phyloP scores from a whole-genome alignment of 2,888 invertebrate species.

The Plebejus melissa region DNA sequence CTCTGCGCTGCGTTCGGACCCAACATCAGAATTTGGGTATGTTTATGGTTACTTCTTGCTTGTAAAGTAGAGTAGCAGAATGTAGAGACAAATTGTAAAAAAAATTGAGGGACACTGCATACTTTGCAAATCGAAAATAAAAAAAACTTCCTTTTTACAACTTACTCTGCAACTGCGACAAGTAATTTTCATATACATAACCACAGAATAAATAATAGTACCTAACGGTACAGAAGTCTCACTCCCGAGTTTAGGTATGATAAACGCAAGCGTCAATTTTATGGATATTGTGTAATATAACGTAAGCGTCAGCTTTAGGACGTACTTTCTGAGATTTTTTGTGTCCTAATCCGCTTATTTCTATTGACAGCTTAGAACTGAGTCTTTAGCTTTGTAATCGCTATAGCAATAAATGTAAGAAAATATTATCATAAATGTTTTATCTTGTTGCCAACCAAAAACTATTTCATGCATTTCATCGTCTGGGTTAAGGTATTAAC shows the following conservation, averaged over 20 bases:
- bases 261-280: no score
- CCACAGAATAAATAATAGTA: no score
- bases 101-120: no score
- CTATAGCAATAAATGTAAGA: background rate
- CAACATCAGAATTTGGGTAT: slow-evolving; percentile 98
- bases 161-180: background rate
- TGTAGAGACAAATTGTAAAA: no score
- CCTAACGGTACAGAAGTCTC: no score
- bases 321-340: background rate
- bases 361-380: background rate
- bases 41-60: slow-evolving; percentile 37
- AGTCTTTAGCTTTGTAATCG: background rate
- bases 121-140: no score
- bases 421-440: background rate
- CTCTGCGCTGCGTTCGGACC: slow-evolving; percentile 99
- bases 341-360: background rate
- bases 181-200: no score
- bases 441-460: background rate
- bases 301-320: background rate
- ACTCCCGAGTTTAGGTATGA: no score
- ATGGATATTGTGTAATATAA: background rate
- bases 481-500: no score
- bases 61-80: no score
- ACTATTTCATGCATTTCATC: no score
- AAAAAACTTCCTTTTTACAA: background rate